phyloP scores from a whole-genome alignment of 2,888 invertebrate genomes.

The Rhabditoides inermis region DNA sequence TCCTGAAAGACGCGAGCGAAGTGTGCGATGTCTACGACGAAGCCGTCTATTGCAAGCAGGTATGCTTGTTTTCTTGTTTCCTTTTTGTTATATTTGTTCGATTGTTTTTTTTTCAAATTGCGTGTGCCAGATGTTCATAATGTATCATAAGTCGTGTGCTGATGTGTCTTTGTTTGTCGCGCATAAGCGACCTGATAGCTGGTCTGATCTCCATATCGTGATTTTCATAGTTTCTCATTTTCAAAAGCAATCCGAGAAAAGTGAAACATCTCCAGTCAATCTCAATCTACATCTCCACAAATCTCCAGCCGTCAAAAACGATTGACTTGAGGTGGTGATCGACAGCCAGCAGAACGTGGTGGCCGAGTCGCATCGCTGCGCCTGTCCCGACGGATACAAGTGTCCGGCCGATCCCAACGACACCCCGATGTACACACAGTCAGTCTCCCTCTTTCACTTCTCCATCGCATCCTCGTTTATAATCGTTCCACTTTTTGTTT shows the following conservation, averaged over 20 bases:
- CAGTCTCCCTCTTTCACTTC: background rate
- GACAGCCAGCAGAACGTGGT: conserved; percentile 2
- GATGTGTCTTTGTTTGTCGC: background rate
- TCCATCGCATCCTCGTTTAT: too few relatives aligned
- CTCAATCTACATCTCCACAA: too few relatives aligned
- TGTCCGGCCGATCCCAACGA: conserved; percentile 5
- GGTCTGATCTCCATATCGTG: background rate
- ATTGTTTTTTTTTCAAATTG: background rate
- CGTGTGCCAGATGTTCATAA: background rate
- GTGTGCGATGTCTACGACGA: conserved; percentile 6
- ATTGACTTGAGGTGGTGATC: conserved; percentile 4
- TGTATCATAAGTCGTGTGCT: background rate
- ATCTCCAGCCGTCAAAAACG: too few relatives aligned
- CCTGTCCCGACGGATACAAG: conserved; percentile 3
- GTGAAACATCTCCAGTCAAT: too few relatives aligned
- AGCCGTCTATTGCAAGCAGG: conserved; percentile 5
- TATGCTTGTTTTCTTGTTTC: background rate
- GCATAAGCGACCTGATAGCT: background rate
- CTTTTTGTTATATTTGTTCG: background rate
- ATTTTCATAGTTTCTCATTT: too few relatives aligned
- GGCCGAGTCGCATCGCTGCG: conserved; percentile 4
- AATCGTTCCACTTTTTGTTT: too few relatives aligned
- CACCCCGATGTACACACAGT: conserved; percentile 5
- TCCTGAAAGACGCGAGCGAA: too few relatives aligned
- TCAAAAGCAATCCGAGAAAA: too few relatives aligned